These are phyloP conservation scores for Prosopocoilus inquinatus DNA, from an alignment of 2,888 invertebrate species.

Conservation along the genomic window DNA sequence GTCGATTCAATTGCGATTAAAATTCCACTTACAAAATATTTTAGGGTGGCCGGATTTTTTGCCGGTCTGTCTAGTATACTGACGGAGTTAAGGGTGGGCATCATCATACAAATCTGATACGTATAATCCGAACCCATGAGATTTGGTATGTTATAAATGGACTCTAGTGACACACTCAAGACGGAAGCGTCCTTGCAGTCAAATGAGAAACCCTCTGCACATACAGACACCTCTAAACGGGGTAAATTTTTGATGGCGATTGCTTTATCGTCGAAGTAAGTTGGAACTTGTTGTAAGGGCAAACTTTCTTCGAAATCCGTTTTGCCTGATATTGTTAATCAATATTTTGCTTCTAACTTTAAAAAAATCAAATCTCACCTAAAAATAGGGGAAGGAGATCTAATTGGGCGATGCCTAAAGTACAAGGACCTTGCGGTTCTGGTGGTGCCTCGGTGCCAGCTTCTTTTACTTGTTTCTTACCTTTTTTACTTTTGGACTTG, in stretches of 20 bases:
- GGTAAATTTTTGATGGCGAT: slow-evolving; percentile 38
- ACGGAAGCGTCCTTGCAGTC: slow-evolving; percentile 23
- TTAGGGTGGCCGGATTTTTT: no score
- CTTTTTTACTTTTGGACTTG: background rate
- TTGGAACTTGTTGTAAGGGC: slow-evolving; percentile 8
- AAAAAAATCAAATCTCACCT: slow-evolving; percentile 18
- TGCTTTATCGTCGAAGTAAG: slow-evolving; percentile 30
- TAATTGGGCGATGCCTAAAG: slow-evolving; percentile 25
- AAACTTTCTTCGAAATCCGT: slow-evolving; percentile 14
- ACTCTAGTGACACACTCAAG: slow-evolving; percentile 42
- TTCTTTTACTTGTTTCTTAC: background rate
- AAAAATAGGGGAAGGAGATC: slow-evolving; percentile 33
- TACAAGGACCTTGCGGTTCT: slow-evolving; percentile 20
- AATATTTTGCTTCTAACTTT: background rate
- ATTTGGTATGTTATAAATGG: slow-evolving; percentile 42
- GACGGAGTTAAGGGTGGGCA: slow-evolving; percentile 8
- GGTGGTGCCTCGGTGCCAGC: background rate
- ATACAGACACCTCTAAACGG: slow-evolving; percentile 34
- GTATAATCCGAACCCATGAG: slow-evolving; percentile 35
- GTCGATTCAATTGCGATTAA: no score
- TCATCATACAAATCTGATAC: slow-evolving; percentile 29
- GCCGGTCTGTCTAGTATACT: background rate
- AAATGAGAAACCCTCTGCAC: slow-evolving; percentile 12
- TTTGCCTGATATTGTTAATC: slow-evolving; percentile 9
- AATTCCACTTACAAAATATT: no score